These are phyloP conservation scores for Boulengeromyrus knoepffleri DNA, from an alignment of 2,113 vertebrate genomes.

Conservation along the genomic window DNA sequence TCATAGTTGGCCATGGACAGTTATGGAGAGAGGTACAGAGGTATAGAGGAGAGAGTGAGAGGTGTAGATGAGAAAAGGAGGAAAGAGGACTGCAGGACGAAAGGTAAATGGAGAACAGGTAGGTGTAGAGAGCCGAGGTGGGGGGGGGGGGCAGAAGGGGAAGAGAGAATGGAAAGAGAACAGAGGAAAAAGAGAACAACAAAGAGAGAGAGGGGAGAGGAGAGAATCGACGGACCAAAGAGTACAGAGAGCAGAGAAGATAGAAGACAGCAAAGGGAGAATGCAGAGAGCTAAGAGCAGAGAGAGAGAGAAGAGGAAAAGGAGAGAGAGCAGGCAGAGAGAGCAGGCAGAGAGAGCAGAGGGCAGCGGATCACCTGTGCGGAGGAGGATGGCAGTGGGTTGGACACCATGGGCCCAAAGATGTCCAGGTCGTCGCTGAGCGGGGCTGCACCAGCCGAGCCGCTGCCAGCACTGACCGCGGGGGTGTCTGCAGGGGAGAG, in stretches of 20 bases:
- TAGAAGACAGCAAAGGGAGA: background rate
- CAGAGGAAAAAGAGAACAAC: background rate
- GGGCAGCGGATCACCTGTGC: conserved; percentile 46
- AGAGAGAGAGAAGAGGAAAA: conserved; percentile 2
- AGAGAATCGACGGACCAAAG: background rate
- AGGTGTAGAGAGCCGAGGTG: background rate
- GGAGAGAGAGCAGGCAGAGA: background rate
- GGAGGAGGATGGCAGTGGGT: conserved; percentile 60
- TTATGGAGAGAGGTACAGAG: background rate
- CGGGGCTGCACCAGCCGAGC: conserved; percentile 40
- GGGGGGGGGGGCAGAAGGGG: background rate
- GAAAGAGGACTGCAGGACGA: background rate
- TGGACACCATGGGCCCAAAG: conserved; percentile 79
- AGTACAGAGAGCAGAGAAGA: background rate
- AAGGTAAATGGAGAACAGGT: background rate
- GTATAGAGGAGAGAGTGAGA: background rate
- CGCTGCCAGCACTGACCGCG: conserved; percentile 54
- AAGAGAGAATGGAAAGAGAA: background rate
- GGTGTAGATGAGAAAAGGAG: background rate
- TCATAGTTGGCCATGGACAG: background rate
- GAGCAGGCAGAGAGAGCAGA: background rate
- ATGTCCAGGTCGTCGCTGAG: conserved; percentile 73
- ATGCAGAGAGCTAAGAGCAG: background rate
- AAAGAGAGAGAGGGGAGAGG: background rate
- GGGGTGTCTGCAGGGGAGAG: conserved; percentile 57